Base-by-base conservation (phyloP, 2,113 vertebrate species). In the Actenoides lindsayi region DNA sequence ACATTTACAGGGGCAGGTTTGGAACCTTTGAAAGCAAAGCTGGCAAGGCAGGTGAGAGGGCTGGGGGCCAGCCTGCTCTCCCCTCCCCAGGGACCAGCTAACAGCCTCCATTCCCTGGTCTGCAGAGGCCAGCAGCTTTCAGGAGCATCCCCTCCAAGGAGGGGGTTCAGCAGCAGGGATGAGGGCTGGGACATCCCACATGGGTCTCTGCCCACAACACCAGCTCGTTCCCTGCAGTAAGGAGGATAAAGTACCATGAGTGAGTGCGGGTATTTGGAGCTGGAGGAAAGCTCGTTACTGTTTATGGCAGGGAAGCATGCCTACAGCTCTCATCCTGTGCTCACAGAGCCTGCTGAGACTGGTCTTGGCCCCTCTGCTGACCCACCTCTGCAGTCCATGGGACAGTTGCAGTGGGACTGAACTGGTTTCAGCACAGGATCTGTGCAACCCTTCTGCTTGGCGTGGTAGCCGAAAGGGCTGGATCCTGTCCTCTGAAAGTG, bases 321-420 rank as follows among this genome's bases (percentile, higher is more conserved):
- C 31, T 8, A 3, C 23, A 24, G 11, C n/a, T 42, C 85, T 37
- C 1, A 5, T 33, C 39, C 44, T 13, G 57, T 0, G 1, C 69
- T 44, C 69, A 3, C 44, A 12, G 63, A 1, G 4, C 44, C 48
- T 27, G 51, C 41, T 14, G 37, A 42, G 33, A 8, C 2, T 30
- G 44, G 5, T 25, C 39, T 30, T 10, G 64, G n/a, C 20, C 46
- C 23, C n/a, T 37, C 69, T 28, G 42, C 63, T 28, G n/a, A 46
- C 42, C 28, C 64, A 9, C 13, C 48, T 27, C 41, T 35, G 54
- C 1, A 0, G 51, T 41, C 67, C 57, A 28, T 0, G 2, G 56
- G 7, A 20, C 2, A 51, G 2, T 16, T 2, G 2, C 0, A 6
- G 21, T n/a, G 77, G 25, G 25, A 15, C 50, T 4, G 12, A 19